phyloP scores from a whole-genome alignment of 2,797 vertebrate genomes.

The Botia kubotai region DNA sequence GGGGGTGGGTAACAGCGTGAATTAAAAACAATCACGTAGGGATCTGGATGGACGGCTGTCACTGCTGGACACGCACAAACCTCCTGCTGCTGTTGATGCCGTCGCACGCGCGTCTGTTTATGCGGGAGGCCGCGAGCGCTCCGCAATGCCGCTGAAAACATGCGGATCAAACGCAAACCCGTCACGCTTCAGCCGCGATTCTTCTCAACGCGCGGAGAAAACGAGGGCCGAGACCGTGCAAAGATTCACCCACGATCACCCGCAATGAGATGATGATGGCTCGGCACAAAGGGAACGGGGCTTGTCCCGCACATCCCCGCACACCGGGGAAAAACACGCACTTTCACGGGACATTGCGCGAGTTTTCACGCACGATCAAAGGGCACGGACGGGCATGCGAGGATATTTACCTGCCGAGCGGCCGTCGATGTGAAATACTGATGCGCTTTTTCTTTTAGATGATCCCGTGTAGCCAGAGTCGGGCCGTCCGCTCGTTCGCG shows the following conservation, averaged over 20 bases:
- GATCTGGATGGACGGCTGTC: conserved; percentile 49
- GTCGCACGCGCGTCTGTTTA: conserved; percentile 29
- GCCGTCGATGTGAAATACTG: conserved; percentile 76
- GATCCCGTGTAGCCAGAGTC: conserved; percentile 73
- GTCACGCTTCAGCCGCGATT: conserved; percentile 15
- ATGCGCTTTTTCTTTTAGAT: conserved; percentile 73
- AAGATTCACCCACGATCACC: conserved; percentile 63
- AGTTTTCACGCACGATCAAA: conserved; percentile 67
- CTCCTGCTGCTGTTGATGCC: conserved; percentile 25
- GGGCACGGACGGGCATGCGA: conserved; percentile 39
- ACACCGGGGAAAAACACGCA: conserved; percentile 61
- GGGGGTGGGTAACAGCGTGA: too few species aligned
- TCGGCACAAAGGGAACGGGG: conserved; percentile 79
- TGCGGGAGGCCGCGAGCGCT: conserved; percentile 47
- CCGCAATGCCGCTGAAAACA: conserved; percentile 47
- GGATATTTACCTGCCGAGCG: conserved; percentile 76
- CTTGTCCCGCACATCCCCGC: conserved; percentile 75
- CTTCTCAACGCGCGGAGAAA: conserved; percentile 45
- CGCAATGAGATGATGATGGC: conserved; percentile 73
- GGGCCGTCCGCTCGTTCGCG: conserved; percentile 76
- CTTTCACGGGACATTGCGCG: conserved; percentile 78
- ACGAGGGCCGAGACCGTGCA: conserved; percentile 55
- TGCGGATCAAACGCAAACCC: conserved; percentile 8
- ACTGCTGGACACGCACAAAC: conserved; percentile 45
- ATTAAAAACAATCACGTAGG: background rate